Conservation (phyloP, 2,797 vertebrate genomes). For the Xiphophorus birchmanni region DNA sequence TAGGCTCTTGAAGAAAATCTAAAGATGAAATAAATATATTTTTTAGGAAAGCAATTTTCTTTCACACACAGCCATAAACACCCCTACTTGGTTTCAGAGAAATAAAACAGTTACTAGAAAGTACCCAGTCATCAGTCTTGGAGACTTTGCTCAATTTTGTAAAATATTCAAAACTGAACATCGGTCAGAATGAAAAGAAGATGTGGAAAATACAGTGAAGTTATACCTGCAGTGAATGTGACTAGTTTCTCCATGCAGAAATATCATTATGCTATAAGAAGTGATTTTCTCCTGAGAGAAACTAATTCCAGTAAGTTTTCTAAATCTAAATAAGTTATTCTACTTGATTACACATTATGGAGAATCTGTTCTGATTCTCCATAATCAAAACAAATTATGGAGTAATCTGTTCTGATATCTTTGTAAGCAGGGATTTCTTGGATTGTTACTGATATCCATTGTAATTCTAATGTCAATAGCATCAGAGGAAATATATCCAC, state of each 20-base stretch:
- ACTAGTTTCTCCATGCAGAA: neutral
- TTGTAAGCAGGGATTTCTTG: neutral
- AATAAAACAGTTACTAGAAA: neutral
- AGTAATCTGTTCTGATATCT: neutral
- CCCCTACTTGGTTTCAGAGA: neutral
- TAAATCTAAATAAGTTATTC: neutral
- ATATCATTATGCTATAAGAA: neutral
- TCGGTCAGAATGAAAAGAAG: neutral
- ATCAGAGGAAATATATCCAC: neutral
- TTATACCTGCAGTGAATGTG: neutral
- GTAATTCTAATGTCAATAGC: neutral
- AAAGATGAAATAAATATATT: neutral
- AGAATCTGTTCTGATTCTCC: too few species aligned
- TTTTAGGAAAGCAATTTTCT: neutral
- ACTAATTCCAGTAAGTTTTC: neutral
- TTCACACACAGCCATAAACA: neutral
- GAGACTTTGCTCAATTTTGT: too few species aligned
- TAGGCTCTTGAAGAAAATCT: neutral
- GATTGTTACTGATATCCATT: neutral
- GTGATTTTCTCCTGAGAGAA: neutral
- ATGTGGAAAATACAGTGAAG: neutral
- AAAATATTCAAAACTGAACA: neutral
- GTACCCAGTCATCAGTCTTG: too few species aligned
- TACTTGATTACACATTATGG: neutral
- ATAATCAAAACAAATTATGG: neutral